Evolutionary conservation across 2,888 invertebrate genomes (phyloP), one percentile per base, ranked within the genome.

Genomic region (Oscheius sp.): DNA sequence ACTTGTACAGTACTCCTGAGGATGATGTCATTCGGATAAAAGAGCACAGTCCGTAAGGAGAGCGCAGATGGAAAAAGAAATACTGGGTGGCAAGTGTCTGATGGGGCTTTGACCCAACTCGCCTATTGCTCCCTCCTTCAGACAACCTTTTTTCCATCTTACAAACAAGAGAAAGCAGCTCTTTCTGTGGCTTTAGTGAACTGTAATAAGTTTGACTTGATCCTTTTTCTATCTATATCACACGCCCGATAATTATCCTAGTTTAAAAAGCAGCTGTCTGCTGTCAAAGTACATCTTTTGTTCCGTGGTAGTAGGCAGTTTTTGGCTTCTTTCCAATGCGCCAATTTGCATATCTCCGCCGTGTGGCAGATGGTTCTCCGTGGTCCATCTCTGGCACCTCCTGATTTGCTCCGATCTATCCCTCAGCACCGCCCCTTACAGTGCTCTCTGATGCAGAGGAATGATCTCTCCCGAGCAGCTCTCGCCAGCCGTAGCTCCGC

Each of bases 301-400:
- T 61, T 21, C n/a, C 41, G 18, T 21, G 64, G 23, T 46, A 46
- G 21, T 23, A 66, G 66, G 23, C 52, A 46, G 49, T 66, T 66
- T 66, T 66, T 66, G 66, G 49, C 66, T 52, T 49, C 35, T 18
- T 25, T 66, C 66, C 52, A 66, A 23, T 66, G 52, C 66, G 66
- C 66, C 66, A 66, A 66, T 66, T 66, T 66, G 66, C 66, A 66
- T 66, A 66, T 66, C 63, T 25, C 58, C 58, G 27, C 9, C 61
- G 61, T 61, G 61, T 61, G 61, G 61, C 61, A 61, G 61, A 61
- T 61, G 61, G 61, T 61, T 43, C 43, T 61, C 13, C 43, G 61
- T 0, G 21, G 35, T 41, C 55, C 43, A 6, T 21, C 61, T 61
- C 61, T 61, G 43, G 43, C 41, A n/a, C 18, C 61, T 61, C 61